Percentiles rank a stretch among this genome's conserved stretches.
Conservation (phyloP, 2,797 vertebrate genomes). For the Momotus momota region DNA sequence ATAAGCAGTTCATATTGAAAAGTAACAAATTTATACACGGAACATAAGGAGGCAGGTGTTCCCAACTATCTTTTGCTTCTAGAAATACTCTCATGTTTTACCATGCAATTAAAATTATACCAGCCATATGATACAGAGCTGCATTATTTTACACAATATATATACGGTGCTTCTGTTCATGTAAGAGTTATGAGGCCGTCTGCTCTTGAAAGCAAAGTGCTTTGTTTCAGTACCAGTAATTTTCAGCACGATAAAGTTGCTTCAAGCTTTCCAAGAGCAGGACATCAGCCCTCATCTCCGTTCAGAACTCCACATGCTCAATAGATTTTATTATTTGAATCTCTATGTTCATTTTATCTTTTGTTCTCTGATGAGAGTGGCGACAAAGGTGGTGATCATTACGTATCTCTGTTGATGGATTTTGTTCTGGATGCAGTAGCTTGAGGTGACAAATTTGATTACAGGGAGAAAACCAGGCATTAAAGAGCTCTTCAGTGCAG, state of each 20-base stretch:
- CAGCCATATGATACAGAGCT: slow-evolving; percentile 19
- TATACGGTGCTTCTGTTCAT: not conserved
- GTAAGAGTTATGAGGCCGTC: accelerated
- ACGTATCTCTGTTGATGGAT: not conserved
- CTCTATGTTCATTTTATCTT: not conserved
- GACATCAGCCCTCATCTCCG: not conserved
- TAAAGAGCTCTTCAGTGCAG: not conserved
- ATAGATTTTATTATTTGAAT: slow-evolving; percentile 8
- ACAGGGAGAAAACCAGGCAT: not conserved
- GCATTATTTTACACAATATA: slow-evolving; percentile 11
- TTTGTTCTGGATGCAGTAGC: not conserved
- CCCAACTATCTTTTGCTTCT: slow-evolving; percentile 21
- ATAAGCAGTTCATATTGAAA: slow-evolving; percentile 27
- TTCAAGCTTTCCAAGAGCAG: not conserved
- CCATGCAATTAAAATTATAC: slow-evolving; percentile 48
- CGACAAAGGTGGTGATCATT: not conserved
- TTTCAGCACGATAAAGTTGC: not conserved
- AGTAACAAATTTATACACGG: not conserved
- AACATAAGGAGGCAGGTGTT: slow-evolving; percentile 44
- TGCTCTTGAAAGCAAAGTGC: not conserved
- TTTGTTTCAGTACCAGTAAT: not conserved
- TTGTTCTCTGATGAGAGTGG: not conserved
- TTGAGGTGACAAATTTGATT: not conserved
- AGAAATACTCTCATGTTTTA: slow-evolving; percentile 46
- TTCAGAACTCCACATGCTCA: not conserved